Base-by-base conservation (phyloP, 1,140 invertebrate species). In the Anoplolepis gracilipes region DNA sequence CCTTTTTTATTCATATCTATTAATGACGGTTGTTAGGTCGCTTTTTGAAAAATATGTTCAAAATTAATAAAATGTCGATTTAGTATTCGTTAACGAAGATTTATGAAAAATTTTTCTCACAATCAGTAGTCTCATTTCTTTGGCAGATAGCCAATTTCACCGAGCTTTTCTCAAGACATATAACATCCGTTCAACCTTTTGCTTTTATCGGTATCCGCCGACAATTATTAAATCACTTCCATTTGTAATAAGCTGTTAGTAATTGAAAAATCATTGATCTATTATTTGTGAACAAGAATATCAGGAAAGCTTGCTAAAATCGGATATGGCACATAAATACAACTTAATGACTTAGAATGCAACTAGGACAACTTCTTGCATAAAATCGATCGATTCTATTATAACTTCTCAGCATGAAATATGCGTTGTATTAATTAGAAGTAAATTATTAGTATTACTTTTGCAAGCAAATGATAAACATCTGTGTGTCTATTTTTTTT, bases 41-140 rank as follows among this genome's bases (percentile, higher is more conserved):
- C 28, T 72, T 72, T 59, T 36, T 6, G 2, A 36, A 57, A n/a
- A 2, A 16, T 57, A 39, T 39, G 33, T 73, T 36, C 6, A 59
- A 73, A 73, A 73, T 73, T 73, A 73, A 36, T 73, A 59, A 73
- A 73, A 73, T 25, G 49, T 57, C 70, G 53, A 73, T 73, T 73
- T 73, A 73, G 53, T 73, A 73, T 59, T 73, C 33, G 33, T 73
- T 73, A 73, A 73, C n/a, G 33, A 73, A 73, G 53, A 73, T 73
- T 73, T 73, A 57, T 57, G 53, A 4, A 25, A 25, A 53, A 25
- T 59, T 73, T 36, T 73, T 73, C 53, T 73, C 36, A 36, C 36
- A 36, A 36, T 42, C 16, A 8, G 53, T 57, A 36, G 13, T 73
- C n/a, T 73, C n/a, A 10, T 73, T 73, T 57, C 70, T 59, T 73